phyloP scores from a whole-genome alignment of 2,888 invertebrate species.

The Amorpha juglandis region DNA sequence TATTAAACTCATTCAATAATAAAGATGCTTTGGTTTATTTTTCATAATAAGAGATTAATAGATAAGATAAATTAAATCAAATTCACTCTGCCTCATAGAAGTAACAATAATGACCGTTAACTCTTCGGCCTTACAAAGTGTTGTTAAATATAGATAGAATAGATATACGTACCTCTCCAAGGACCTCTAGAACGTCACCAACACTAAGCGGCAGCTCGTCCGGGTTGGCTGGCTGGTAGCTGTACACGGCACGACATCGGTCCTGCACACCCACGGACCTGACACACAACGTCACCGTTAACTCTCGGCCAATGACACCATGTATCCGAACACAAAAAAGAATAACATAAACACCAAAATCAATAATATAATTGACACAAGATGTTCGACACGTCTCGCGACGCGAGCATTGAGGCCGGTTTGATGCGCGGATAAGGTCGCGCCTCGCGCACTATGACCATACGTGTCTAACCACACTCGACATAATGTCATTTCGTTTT shows the following conservation, averaged over 20 bases:
- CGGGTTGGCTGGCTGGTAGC: constrained; percentile 96
- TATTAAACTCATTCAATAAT: too few species aligned
- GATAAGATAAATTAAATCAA: too few species aligned
- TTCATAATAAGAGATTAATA: background rate
- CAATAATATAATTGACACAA: constrained; percentile 19
- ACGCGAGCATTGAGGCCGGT: constrained; percentile 5
- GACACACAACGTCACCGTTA: constrained; percentile 31
- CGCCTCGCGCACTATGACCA: constrained; percentile 22
- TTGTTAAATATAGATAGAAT: background rate
- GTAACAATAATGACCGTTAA: background rate
- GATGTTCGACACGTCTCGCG: constrained; percentile 15
- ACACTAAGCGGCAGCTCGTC: constrained; percentile 95
- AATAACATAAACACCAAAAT: constrained; percentile 25
- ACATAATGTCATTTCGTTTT: background rate
- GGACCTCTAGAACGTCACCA: constrained; percentile 94
- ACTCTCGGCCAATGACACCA: constrained; percentile 27
- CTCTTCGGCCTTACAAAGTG: background rate
- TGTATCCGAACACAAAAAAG: background rate
- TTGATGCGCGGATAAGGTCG: constrained; percentile 25
- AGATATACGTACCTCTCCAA: constrained; percentile 88
- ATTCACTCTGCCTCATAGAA: background rate
- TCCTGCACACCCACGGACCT: constrained; percentile 77
- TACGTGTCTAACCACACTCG: background rate
- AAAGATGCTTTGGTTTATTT: too few species aligned
- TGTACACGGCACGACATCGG: constrained; percentile 93